Conservation (phyloP, 2,113 vertebrate species). For the Epinephelus fuscoguttatus region DNA sequence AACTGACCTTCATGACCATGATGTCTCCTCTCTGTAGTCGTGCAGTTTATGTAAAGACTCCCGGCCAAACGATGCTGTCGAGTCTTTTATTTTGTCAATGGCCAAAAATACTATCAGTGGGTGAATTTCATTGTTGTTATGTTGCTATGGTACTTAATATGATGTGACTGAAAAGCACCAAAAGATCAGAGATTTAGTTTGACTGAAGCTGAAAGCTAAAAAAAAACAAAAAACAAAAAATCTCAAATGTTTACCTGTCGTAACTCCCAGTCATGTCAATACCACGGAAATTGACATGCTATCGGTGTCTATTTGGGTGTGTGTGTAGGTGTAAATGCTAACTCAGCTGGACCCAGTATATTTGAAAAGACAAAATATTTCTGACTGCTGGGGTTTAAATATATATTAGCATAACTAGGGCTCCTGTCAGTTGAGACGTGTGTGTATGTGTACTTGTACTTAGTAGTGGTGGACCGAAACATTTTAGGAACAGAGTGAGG, state of each 20-base stretch:
- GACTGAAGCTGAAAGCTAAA: constrained; percentile 45
- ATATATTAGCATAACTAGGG: constrained; percentile 13
- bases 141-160: constrained; percentile 11
- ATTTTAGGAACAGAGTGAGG: too few relatives aligned
- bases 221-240: background rate
- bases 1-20: constrained; percentile 1
- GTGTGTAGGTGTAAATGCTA: background rate
- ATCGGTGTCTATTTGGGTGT: constrained; percentile 19
- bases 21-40: background rate
- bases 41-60: background rate
- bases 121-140: constrained; percentile 32
- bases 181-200: constrained; percentile 29
- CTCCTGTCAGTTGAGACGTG: constrained; percentile 21
- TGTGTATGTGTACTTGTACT: background rate
- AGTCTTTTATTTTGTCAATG: background rate
- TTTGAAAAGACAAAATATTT: background rate
- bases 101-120: constrained; percentile 18
- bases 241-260: constrained; percentile 26
- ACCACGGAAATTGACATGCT: constrained; percentile 15
- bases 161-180: constrained; percentile 51
- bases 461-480: too few relatives aligned
- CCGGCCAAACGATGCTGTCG: background rate
- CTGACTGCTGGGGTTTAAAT: background rate
- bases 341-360: constrained; percentile 11
- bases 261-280: background rate